These are phyloP conservation scores for Coelogynopora nodosa DNA, from an alignment of 2,888 invertebrate species.

Conservation along the genomic window DNA sequence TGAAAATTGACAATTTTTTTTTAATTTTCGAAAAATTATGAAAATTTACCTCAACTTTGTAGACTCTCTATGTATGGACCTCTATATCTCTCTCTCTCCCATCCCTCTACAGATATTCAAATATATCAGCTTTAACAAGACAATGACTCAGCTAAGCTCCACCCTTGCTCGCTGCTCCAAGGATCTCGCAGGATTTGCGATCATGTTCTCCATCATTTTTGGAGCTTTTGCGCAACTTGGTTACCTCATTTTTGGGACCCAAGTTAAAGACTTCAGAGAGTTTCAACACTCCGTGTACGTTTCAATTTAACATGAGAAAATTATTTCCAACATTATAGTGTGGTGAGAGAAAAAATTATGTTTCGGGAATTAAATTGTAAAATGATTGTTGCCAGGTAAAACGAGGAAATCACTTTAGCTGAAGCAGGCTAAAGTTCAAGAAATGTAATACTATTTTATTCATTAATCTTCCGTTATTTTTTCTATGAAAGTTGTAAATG, in stretches of 20 bases:
- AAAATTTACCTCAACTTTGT: no score
- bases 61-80: no score
- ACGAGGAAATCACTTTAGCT: no score
- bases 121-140: slow-evolving; percentile 73
- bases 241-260: slow-evolving; percentile 71
- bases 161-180: slow-evolving; percentile 70
- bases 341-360: neutral
- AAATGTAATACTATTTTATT: no score
- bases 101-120: slow-evolving; percentile 67
- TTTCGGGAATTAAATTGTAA: no score
- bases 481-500: no score
- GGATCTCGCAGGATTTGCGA: slow-evolving; percentile 71
- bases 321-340: neutral
- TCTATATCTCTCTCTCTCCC: neutral
- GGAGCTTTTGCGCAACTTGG: slow-evolving; percentile 74
- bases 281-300: slow-evolving; percentile 57
- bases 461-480: no score
- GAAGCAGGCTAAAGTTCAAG: no score
- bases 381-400: no score
- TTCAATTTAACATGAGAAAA: neutral
- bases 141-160: slow-evolving; percentile 71
- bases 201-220: slow-evolving; percentile 76
- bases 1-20: no score
- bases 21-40: no score
- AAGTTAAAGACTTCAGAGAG: slow-evolving; percentile 68